phyloP scores from a whole-genome alignment of 2,888 invertebrate species.

The Melitaea athalia region DNA sequence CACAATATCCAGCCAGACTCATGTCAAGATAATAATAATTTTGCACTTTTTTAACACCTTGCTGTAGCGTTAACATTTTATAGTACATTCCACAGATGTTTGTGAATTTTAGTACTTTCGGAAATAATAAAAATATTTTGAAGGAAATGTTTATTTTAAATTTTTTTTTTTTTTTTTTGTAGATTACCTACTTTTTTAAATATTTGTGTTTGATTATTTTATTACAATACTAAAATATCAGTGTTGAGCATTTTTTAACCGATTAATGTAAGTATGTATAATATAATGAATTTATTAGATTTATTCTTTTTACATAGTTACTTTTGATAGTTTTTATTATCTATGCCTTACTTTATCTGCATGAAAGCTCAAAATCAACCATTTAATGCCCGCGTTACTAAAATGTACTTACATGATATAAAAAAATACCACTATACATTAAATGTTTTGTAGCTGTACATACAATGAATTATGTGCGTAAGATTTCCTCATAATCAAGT shows the following conservation, averaged over 20 bases:
- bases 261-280: no score
- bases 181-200: no score
- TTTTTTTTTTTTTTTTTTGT: not conserved
- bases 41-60: slow-evolving; percentile 33
- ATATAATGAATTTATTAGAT: no score
- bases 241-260: no score
- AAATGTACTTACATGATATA: no score
- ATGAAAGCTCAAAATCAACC: no score
- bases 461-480: not conserved
- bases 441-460: not conserved
- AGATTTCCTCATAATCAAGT: slow-evolving; percentile 17
- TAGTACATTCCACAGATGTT: not conserved
- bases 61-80: slow-evolving; percentile 5
- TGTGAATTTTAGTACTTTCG: not conserved
- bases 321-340: no score
- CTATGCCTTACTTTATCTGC: no score
- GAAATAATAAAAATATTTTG: not conserved
- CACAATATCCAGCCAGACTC: slow-evolving; percentile 17
- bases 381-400: no score
- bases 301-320: no score
- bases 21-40: slow-evolving; percentile 23
- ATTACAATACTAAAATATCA: no score
- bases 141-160: not conserved
- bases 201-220: no score
- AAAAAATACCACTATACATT: not conserved